Percentiles rank a stretch among this genome's conserved stretches.
These are phyloP conservation scores for Drosophila conformis DNA, from an alignment of 2,888 invertebrate species.

Conservation along the genomic window DNA sequence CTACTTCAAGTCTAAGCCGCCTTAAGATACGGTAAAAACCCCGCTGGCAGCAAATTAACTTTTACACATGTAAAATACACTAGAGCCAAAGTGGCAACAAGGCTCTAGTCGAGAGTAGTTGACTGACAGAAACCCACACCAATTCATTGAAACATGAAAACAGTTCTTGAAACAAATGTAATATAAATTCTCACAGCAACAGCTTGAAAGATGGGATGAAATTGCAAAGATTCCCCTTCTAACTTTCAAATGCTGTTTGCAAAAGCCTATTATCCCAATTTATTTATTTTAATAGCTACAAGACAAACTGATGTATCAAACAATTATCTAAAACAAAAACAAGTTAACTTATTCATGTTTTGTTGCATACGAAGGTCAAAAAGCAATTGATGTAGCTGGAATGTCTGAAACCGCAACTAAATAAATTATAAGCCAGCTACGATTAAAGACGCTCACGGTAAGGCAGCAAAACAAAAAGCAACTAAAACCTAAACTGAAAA, in stretches of 20 bases:
- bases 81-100: conserved; percentile 1
- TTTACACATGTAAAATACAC: conserved; percentile 34
- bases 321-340: background rate
- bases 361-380: conserved; percentile 17
- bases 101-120: background rate
- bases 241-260: background rate
- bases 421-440: conserved; percentile 56
- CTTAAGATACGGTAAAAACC: conserved; percentile 29
- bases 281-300: background rate
- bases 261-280: background rate
- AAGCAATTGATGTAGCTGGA: conserved; percentile 23
- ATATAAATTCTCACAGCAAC: background rate
- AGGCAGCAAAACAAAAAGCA: conserved; percentile 7
- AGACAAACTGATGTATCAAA: background rate
- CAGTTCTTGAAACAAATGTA: background rate
- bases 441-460: conserved; percentile 31
- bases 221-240: background rate
- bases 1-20: conserved; percentile 35
- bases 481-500: conserved; percentile 48
- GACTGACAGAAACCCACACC: background rate
- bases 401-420: conserved; percentile 35
- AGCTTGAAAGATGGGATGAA: background rate
- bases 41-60: conserved; percentile 25
- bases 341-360: conserved; percentile 22
- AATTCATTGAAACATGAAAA: background rate